Percentiles rank a stretch among this genome's conserved stretches.
phyloP scores from a whole-genome alignment of 2,797 vertebrate genomes.

The Lepilemur septentrionalis region DNA sequence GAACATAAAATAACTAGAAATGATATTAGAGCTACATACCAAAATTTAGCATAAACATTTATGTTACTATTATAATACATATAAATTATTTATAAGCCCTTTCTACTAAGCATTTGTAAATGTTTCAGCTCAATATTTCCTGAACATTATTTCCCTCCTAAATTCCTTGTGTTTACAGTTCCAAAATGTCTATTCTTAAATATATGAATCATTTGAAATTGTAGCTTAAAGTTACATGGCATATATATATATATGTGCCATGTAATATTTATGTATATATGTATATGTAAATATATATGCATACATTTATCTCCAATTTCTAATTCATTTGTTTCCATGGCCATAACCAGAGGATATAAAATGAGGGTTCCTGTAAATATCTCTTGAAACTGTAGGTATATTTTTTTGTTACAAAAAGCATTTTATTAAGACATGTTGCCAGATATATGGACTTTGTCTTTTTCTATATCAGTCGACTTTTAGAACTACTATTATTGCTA shows the following conservation, averaged over 20 bases:
- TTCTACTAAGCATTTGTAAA: constrained; percentile 70
- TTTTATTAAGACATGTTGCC: constrained; percentile 20
- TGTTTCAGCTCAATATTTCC: constrained; percentile 55
- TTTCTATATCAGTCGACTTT: constrained; percentile 3
- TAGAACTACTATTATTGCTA: background rate
- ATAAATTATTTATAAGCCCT: constrained; percentile 68
- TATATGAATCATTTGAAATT: constrained; percentile 21
- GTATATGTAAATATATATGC: too few relatives aligned
- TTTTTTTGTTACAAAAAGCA: background rate
- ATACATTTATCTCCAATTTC: background rate
- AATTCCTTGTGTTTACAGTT: background rate
- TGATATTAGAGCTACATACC: constrained; percentile 5
- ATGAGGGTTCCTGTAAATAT: background rate
- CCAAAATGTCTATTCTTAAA: constrained; percentile 33
- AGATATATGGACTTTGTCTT: constrained; percentile 14
- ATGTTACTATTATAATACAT: constrained; percentile 39
- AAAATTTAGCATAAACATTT: background rate
- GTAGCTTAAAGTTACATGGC: background rate
- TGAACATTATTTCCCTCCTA: constrained; percentile 45
- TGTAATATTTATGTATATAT: too few relatives aligned
- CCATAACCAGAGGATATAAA: constrained; percentile 14
- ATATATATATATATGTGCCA: background rate
- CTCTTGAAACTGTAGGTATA: background rate
- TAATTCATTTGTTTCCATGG: background rate
- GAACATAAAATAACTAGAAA: background rate